A percentile compares a stretch with the other conserved stretches of the same genome.
These are phyloP conservation scores for Oceanites oceanicus DNA, from an alignment of 2,113 vertebrate species.

Conservation along the genomic window DNA sequence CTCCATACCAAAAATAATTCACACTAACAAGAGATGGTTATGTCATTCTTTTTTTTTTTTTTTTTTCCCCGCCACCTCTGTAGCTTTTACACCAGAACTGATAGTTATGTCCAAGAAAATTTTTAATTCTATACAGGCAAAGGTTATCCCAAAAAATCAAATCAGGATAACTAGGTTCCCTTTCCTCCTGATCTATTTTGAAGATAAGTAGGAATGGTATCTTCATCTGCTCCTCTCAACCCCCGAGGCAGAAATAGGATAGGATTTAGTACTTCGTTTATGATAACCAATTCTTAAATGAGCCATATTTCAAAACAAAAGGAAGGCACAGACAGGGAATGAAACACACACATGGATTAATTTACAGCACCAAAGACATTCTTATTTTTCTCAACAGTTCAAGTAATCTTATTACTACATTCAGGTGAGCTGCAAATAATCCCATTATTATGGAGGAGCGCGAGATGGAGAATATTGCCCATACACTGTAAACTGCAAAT, in stretches of 20 bases:
- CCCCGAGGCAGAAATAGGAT: background rate
- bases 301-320: background rate
- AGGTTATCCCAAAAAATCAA: background rate
- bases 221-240: background rate
- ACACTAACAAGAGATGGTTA: background rate
- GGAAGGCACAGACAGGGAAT: background rate
- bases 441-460: background rate
- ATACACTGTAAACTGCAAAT: background rate
- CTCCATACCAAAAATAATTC: background rate
- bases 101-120: background rate
- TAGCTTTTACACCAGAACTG: background rate
- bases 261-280: background rate
- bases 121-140: background rate
- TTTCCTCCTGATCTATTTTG: background rate
- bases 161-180: background rate
- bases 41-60: no score
- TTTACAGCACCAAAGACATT: background rate
- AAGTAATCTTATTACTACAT: background rate
- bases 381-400: background rate
- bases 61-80: accelerated
- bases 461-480: background rate
- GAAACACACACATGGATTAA: background rate
- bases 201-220: background rate
- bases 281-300: background rate
- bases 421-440: background rate